Conservation (phyloP, 2,797 vertebrate genomes). For the Pipistrellus pygmaeus region DNA sequence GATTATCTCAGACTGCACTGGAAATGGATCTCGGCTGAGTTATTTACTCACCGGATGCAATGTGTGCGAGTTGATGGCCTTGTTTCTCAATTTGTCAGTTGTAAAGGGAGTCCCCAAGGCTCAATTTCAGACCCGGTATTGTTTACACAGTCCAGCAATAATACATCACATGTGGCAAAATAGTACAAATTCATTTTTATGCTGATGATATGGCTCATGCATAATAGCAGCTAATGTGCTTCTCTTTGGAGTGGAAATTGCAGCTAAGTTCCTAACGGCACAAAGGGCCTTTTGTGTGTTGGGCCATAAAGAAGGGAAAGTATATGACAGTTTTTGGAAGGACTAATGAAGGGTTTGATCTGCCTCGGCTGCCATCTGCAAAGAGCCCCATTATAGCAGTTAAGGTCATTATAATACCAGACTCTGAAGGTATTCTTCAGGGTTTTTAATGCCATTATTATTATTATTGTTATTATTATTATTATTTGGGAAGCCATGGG, state of each 20-base stretch:
- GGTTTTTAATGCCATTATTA: slow-evolving; percentile 44
- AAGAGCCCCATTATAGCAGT: slow-evolving; percentile 70
- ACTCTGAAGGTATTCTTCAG: slow-evolving; percentile 63
- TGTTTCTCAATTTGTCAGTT: slow-evolving; percentile 85
- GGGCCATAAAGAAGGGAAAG: slow-evolving; percentile 72
- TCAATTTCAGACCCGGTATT: slow-evolving; percentile 81
- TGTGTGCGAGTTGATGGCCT: slow-evolving; percentile 82
- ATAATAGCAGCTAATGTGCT: slow-evolving; percentile 80
- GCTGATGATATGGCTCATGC: slow-evolving; percentile 82
- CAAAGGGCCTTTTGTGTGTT: slow-evolving; percentile 74
- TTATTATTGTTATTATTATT: slow-evolving; percentile 54
- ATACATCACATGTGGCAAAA: slow-evolving; percentile 86
- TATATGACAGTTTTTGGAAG: slow-evolving; percentile 77
- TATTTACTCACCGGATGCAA: slow-evolving; percentile 83
- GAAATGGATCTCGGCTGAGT: slow-evolving; percentile 81
- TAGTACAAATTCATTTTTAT: slow-evolving; percentile 86
- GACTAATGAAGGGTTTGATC: slow-evolving; percentile 74
- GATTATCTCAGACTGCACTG: slow-evolving; percentile 76
- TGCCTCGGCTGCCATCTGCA: slow-evolving; percentile 74
- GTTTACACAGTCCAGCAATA: slow-evolving; percentile 85
- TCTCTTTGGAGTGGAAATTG: slow-evolving; percentile 79
- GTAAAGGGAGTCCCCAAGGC: slow-evolving; percentile 83
- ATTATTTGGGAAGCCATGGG: slow-evolving; percentile 70
- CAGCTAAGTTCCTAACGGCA: slow-evolving; percentile 75
- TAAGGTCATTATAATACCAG: slow-evolving; percentile 67